A percentile compares a stretch with the other conserved stretches of the same genome.
Evolutionary conservation across 2,797 vertebrate species (phyloP).

Genomic region (Amblyopsis hoosieri): DNA sequence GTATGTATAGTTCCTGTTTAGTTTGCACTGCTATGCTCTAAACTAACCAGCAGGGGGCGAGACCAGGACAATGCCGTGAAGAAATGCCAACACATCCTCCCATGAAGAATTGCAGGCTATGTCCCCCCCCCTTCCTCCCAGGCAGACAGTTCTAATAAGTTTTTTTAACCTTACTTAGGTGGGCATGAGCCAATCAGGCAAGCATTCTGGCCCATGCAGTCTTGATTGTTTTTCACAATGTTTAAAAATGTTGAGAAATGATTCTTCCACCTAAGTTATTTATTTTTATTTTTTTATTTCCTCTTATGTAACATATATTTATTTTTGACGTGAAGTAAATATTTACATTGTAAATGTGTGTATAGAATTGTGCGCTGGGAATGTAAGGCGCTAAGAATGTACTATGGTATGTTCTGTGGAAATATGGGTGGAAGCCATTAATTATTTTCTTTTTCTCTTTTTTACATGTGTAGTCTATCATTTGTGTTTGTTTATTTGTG

Average conservation of each 20-base stretch:
- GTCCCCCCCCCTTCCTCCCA: no score
- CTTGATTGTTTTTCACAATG: conserved; percentile 67
- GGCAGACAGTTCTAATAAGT: no score
- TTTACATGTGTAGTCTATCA: no score
- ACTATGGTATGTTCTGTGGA: conserved; percentile 88
- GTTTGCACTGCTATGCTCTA: conserved; percentile 13
- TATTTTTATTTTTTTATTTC: conserved; percentile 78
- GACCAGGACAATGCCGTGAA: conserved; percentile 1
- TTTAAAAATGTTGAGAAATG: conserved; percentile 90
- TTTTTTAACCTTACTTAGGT: no score
- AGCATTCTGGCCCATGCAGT: conserved; percentile 25
- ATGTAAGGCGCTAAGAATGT: conserved; percentile 88
- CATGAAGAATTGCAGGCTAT: not conserved
- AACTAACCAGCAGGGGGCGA: conserved; percentile 1
- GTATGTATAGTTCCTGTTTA: no score
- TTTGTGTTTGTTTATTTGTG: conserved; percentile 23
- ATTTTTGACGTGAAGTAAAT: conserved; percentile 96
- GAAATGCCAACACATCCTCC: conserved; percentile 10
- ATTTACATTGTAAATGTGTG: conserved; percentile 92
- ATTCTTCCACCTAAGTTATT: conserved; percentile 90
- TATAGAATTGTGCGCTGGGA: conserved; percentile 97
- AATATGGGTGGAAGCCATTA: conserved; percentile 82
- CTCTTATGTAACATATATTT: conserved; percentile 97
- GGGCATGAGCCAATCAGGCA: no score
- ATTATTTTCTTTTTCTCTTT: conserved; percentile 46